phyloP scores from a whole-genome alignment of 1,140 invertebrate genomes.

The Leptinotarsa undecemlineata region DNA sequence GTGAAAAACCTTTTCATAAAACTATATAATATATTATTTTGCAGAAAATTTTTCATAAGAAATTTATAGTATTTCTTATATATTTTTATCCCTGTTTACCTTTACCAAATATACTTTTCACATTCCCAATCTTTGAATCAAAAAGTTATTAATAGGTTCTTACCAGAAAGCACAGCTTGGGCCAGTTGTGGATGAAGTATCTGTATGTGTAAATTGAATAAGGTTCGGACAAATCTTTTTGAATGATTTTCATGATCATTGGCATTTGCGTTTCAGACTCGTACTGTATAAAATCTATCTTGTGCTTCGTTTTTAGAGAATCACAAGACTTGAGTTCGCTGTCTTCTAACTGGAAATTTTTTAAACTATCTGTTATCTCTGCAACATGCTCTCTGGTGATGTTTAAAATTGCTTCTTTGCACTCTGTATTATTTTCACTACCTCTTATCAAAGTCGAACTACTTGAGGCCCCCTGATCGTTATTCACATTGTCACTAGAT shows the following conservation, averaged over 20 bases:
- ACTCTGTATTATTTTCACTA: background rate
- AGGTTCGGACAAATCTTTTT: constrained; percentile 98
- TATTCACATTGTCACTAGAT: background rate
- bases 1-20: no score
- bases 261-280: constrained; percentile 90
- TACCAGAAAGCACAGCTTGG: constrained; percentile 96
- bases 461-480: constrained; percentile 11
- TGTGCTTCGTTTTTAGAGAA: constrained; percentile 31
- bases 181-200: constrained; percentile 99
- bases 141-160: constrained; percentile 47
- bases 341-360: constrained; percentile 25
- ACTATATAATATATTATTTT: no score
- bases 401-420: background rate
- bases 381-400: background rate
- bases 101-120: no score
- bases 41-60: no score
- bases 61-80: no score
- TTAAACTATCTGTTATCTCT: constrained; percentile 29
- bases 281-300: constrained; percentile 73
- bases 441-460: background rate
- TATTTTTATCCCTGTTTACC: no score
- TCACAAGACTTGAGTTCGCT: background rate
- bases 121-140: no score
- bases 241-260: constrained; percentile 97
- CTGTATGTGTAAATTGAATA: constrained; percentile 99